Base-by-base conservation (phyloP, 2,888 invertebrate species). In the Steinernema hermaphroditum region DNA sequence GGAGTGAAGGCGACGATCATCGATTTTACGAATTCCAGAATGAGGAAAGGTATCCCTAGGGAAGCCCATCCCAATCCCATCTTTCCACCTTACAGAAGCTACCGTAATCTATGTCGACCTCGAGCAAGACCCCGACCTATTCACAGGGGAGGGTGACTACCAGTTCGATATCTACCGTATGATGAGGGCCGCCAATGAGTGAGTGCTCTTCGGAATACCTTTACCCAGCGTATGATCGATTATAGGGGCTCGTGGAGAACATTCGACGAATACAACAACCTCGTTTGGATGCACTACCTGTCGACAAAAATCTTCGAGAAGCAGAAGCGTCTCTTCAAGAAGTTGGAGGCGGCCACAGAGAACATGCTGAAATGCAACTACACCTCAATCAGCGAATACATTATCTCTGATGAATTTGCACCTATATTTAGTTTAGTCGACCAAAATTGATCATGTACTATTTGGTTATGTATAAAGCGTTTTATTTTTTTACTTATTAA, bases 81-180 rank as follows among this genome's bases (percentile, higher is more conserved):
- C 46, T 2, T 19, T 34, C 22, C 46, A 9, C n/a, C 27, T 76
- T 71, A 90, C 91, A 75, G 87, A 89, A 71, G 94, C 93, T 88
- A 91, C 91, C 24, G 91, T 91, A 71, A 90, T 95, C 71, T 95
- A 93, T 88, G 90, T 90, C 70, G 87, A 89, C 78, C 80, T 90
- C 34, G 84, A 87, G 0, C 82, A 82, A 14, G 90, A 89, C 81
- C 87, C 87, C 12, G 87, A 87, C 0, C 81, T 90, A 71, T 90
- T 90, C 83, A 77, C 86, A 75, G 93, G 93, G 2, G 89, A 91
- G 74, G 94, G 94, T 14, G 95, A 96, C 88, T 94, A 94, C 87
- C 96, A 97, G 89, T 96, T 94, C 89, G 93, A 95, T 80, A 91
- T 97, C 72, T 97, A 97, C 88, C 90, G 94, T 80, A 90, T 92